Evolutionary conservation across 2,888 invertebrate genomes (phyloP).

Genomic region (Chloroclysta siterata): DNA sequence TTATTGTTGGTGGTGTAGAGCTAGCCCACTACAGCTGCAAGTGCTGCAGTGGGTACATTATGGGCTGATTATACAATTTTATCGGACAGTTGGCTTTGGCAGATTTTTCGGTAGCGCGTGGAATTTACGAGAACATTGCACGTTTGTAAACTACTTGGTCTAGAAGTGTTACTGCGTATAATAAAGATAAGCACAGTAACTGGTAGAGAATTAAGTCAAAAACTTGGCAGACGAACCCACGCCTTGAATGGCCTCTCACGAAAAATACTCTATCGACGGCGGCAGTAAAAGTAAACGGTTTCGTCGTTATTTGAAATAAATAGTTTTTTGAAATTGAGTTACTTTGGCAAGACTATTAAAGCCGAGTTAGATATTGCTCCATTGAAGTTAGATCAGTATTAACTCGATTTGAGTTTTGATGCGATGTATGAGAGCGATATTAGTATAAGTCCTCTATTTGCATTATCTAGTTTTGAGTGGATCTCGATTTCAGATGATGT

Average conservation of each 20-base stretch:
- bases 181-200: slow-evolving; percentile 28
- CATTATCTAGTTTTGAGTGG: slow-evolving; percentile 23
- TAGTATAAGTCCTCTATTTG: slow-evolving; percentile 16
- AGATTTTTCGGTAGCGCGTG: not conserved
- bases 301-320: slow-evolving; percentile 35
- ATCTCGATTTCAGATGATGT: slow-evolving; percentile 9
- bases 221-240: slow-evolving; percentile 44
- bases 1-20: not conserved
- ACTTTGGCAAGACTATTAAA: slow-evolving; percentile 25
- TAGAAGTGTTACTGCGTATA: slow-evolving; percentile 16
- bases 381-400: slow-evolving; percentile 32
- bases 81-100: not conserved
- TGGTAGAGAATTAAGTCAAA: slow-evolving; percentile 36
- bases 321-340: slow-evolving; percentile 29
- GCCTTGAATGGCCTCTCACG: slow-evolving; percentile 42
- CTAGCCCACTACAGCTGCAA: not conserved
- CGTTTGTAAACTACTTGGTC: not conserved
- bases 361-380: slow-evolving; percentile 21
- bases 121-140: not conserved
- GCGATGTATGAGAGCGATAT: slow-evolving; percentile 25
- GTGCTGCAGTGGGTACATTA: not conserved
- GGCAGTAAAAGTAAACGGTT: slow-evolving; percentile 54
- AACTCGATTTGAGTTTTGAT: slow-evolving; percentile 29
- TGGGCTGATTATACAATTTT: not conserved
- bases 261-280: slow-evolving; percentile 44